Conservation (phyloP, 2,113 vertebrate species). For the Daphoenositta chrysoptera region DNA sequence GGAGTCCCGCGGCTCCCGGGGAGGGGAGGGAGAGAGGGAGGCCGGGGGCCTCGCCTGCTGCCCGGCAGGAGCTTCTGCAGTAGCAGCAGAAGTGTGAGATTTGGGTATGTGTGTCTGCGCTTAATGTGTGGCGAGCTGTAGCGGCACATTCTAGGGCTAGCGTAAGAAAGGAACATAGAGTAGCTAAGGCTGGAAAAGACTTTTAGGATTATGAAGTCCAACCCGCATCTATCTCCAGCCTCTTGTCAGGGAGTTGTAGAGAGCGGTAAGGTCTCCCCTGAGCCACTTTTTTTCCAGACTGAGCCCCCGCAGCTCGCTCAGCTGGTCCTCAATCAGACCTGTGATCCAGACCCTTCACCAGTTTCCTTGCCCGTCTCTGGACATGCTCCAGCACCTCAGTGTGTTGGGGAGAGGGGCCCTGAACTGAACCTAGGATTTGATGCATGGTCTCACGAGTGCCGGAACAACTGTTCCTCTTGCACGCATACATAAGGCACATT, state of each 20-base stretch:
- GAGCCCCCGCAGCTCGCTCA: not conserved
- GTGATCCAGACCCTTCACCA: not conserved
- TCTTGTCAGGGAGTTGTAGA: not conserved
- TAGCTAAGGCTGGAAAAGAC: not conserved
- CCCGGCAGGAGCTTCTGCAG: fast-evolving
- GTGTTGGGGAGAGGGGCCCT: not conserved
- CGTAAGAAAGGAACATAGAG: not conserved
- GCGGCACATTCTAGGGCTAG: fast-evolving
- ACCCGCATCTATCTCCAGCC: not conserved
- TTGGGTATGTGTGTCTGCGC: not conserved
- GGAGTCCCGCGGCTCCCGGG: not conserved
- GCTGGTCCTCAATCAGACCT: not conserved
- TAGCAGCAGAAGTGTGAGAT: fast-evolving
- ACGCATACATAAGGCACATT: fast-evolving
- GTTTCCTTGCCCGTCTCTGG: not conserved
- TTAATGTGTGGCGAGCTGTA: fast-evolving
- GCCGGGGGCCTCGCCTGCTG: fast-evolving
- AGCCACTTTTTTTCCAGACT: not conserved
- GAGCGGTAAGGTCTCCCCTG: not conserved
- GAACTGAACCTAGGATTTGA: not conserved
- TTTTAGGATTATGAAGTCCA: not conserved
- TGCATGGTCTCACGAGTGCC: not conserved
- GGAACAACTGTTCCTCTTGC: not conserved
- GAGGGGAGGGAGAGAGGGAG: too few relatives aligned
- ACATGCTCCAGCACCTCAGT: not conserved